These are phyloP conservation scores for Decapterus maruadsi DNA, from an alignment of 2,797 vertebrate genomes.

Conservation along the genomic window DNA sequence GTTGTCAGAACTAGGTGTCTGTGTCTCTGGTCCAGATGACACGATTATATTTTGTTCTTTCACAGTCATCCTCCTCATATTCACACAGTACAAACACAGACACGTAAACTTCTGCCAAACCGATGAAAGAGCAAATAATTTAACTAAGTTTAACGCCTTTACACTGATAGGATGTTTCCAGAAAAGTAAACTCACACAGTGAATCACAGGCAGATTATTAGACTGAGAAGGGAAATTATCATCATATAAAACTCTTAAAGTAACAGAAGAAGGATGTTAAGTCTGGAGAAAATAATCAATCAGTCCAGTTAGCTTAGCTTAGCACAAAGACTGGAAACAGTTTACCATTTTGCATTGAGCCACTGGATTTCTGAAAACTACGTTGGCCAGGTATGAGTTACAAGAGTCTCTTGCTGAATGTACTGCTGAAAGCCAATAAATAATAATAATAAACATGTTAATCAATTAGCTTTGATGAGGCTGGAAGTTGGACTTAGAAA, in stretches of 20 bases:
- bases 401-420: too few species aligned
- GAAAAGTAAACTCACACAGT: conserved; percentile 43
- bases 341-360: too few species aligned
- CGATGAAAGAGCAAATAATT: conserved; percentile 57
- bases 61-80: conserved; percentile 51
- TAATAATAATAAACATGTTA: too few species aligned
- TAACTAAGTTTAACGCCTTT: conserved; percentile 42
- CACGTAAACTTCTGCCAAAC: conserved; percentile 45
- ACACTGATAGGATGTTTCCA: conserved; percentile 48
- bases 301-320: too few species aligned
- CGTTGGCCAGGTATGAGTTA: too few species aligned
- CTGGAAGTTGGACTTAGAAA: too few species aligned
- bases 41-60: conserved; percentile 50
- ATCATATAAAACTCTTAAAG: background rate
- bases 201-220: conserved; percentile 33
- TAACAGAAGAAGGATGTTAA: background rate
- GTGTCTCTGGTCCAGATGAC: conserved; percentile 50
- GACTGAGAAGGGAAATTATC: background rate
- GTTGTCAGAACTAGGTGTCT: conserved; percentile 23
- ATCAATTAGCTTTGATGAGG: too few species aligned
- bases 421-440: too few species aligned
- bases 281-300: background rate
- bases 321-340: too few species aligned
- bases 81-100: conserved; percentile 59
- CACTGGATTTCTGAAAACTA: too few species aligned